Base-by-base conservation (phyloP, 2,888 invertebrate species). In the Cremastobaeus sp. region DNA sequence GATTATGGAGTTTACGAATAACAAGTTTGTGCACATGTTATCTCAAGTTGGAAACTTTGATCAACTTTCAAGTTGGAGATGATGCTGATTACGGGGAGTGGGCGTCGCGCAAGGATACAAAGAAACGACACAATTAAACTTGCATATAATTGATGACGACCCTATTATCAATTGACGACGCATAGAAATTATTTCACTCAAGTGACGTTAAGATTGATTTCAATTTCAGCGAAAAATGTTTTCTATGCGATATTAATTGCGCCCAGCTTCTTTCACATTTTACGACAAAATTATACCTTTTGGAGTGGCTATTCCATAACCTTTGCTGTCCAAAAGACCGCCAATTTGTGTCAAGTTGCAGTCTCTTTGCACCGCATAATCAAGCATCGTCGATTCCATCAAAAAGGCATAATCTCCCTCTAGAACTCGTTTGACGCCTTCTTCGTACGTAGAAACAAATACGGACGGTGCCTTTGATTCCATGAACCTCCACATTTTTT, bases 301-400 rank as follows among this genome's bases (percentile, higher is more conserved):
- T 71, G 96, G 97, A 0, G 98, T 96, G 0, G 98, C 99, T 79
- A 99, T 98, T 15, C 99, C 99, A 88, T 99, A 99, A 18, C 97
- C 96, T 84, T 94, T 94, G 54, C 93, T 92, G 82, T 95, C 94
- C 18, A 95, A 88, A 20, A 93, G 89, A 0, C 98, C 98, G 0
- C 98, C 98, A 59, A 99, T 95, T 89, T 98, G 98, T n/a, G 97
- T 98, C 50, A 99, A 89, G 85, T 98, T 97, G 85, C 98, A 99
- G 86, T 98, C 95, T 43, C 98, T 89, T 88, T 96, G 95, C n/a
- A 96, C 96, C 4, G 94, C 92, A 84, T 98, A 99, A 88, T 99
- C 99, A 71, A 99, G 89, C 94, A 97, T 97, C 0, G 98, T 97
- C 0, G 97, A 98, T 89, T 99, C 99, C 96, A 98, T 98, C 12